Percentiles rank a stretch among this genome's conserved stretches.
These are phyloP conservation scores for Eclectus roratus DNA, from an alignment of 2,113 vertebrate species.

Conservation along the genomic window DNA sequence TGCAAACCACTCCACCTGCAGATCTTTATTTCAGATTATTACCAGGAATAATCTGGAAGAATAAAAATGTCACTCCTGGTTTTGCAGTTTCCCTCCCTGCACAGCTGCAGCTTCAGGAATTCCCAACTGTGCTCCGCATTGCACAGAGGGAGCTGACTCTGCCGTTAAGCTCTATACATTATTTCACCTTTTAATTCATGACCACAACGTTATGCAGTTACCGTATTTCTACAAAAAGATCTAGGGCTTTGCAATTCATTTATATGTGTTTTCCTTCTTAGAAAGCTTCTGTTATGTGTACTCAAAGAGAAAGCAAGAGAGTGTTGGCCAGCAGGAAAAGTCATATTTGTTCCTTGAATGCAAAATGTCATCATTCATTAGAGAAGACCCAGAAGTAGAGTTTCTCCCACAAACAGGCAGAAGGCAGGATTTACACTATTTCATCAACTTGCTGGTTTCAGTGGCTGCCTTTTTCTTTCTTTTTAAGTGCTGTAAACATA, in stretches of 20 bases:
- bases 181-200: not conserved
- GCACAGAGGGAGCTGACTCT: not conserved
- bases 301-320: not conserved
- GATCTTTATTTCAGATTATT: not conserved
- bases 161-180: not conserved
- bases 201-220: not conserved
- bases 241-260: not conserved
- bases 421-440: not conserved
- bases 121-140: not conserved
- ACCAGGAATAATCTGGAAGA: not conserved
- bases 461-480: not conserved
- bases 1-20: not conserved
- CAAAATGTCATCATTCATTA: constrained; percentile 34
- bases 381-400: not conserved
- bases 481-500: not conserved
- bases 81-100: not conserved
- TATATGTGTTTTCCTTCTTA: not conserved
- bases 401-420: not conserved
- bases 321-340: not conserved
- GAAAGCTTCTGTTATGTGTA: not conserved
- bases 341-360: constrained; percentile 20
- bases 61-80: not conserved
- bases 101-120: not conserved
- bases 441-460: not conserved
- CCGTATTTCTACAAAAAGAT: not conserved